These are phyloP conservation scores for Nymphalis urticae DNA, from an alignment of 2,888 invertebrate species.

Conservation along the genomic window DNA sequence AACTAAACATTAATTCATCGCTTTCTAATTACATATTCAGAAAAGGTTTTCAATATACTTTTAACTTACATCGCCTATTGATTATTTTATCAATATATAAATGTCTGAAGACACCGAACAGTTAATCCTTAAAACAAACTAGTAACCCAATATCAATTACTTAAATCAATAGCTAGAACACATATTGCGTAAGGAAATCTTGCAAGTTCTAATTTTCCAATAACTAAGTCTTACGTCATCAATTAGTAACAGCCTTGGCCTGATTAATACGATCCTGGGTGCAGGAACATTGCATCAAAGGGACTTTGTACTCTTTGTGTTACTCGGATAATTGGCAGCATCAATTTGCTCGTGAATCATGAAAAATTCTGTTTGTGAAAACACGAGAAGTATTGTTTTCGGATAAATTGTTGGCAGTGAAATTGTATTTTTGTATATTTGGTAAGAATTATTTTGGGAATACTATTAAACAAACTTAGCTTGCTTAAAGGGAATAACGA, in stretches of 20 bases:
- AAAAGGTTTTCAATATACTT: too few species aligned
- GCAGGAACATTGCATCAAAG: slow-evolving; percentile 14
- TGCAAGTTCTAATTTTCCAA: neutral
- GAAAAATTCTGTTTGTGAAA: slow-evolving; percentile 12
- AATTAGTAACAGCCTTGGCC: slow-evolving; percentile 24
- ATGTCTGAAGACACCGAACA: too few species aligned
- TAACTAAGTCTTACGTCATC: slow-evolving; percentile 15
- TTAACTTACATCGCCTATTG: too few species aligned
- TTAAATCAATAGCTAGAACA: neutral
- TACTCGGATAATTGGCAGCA: slow-evolving; percentile 8
- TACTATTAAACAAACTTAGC: too few species aligned
- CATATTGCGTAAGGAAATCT: neutral
- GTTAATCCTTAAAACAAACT: too few species aligned
- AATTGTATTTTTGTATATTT: too few species aligned
- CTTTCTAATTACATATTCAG: too few species aligned
- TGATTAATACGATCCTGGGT: slow-evolving; percentile 17
- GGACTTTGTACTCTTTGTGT: slow-evolving; percentile 17
- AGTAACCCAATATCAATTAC: neutral
- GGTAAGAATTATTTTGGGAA: too few species aligned
- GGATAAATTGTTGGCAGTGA: neutral
- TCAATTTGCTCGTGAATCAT: slow-evolving; percentile 13
- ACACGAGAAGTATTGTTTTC: slow-evolving; percentile 3
- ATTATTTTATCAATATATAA: too few species aligned
- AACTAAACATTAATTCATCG: too few species aligned
- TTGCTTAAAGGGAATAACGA: too few species aligned